Evolutionary conservation across 2,888 invertebrate genomes (phyloP).

Genomic region (Polydrusus tereticollis): DNA sequence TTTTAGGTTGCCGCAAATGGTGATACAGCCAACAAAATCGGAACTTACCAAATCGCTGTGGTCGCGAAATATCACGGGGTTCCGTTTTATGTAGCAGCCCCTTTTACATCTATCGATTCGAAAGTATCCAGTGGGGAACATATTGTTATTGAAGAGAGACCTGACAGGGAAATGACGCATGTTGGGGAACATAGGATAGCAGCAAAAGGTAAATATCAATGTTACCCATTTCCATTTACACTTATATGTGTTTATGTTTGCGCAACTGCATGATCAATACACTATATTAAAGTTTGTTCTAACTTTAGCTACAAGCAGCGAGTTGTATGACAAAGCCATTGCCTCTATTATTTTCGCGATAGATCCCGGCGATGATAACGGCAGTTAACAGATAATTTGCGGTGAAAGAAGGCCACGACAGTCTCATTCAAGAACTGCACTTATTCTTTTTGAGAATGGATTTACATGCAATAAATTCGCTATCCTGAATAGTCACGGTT

Average conservation of each 20-base stretch:
- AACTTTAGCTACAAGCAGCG: too few relatives aligned
- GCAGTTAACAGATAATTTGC: too few relatives aligned
- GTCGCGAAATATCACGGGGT: constrained; percentile 90
- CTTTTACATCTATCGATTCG: constrained; percentile 82
- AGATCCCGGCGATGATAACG: too few relatives aligned
- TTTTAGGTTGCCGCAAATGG: constrained; percentile 93
- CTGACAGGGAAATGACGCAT: constrained; percentile 91
- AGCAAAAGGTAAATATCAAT: constrained; percentile 76
- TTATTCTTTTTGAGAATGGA: too few relatives aligned
- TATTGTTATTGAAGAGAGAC: constrained; percentile 95
- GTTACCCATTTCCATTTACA: not conserved
- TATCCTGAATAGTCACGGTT: too few relatives aligned
- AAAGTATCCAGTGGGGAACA: constrained; percentile 81
- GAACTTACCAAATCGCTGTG: constrained; percentile 95
- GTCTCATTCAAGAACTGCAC: too few relatives aligned
- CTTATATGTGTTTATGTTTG: not conserved
- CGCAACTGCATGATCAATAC: too few relatives aligned
- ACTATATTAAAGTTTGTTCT: too few relatives aligned
- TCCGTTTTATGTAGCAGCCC: constrained; percentile 96
- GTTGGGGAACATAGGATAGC: constrained; percentile 90
- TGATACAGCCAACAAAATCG: constrained; percentile 99
- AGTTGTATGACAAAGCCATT: too few relatives aligned
- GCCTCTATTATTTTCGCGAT: too few relatives aligned
- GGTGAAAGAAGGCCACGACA: too few relatives aligned
- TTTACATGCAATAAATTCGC: too few relatives aligned